Conservation (phyloP, 2,113 vertebrate genomes). For the Dicaeum eximium region DNA sequence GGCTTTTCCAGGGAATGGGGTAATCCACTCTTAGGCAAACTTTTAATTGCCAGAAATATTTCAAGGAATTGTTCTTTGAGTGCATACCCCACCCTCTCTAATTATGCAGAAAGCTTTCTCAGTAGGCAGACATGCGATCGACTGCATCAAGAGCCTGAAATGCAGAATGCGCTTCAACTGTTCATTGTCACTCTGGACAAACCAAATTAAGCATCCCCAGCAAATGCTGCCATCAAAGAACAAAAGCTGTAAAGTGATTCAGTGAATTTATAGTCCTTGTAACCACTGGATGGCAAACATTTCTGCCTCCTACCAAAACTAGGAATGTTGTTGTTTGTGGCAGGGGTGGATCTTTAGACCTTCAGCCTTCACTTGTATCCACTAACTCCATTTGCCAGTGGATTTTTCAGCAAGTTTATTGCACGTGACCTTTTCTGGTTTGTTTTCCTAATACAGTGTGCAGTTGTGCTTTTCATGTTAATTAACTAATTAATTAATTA, state of each 20-base stretch:
- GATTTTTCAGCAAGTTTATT: neutral
- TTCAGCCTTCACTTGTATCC: neutral
- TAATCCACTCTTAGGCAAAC: neutral
- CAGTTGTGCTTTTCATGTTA: neutral
- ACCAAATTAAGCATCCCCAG: constrained; percentile 45
- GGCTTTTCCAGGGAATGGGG: neutral
- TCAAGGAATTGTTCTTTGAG: constrained; percentile 3
- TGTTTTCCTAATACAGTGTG: neutral
- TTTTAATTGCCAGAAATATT: neutral
- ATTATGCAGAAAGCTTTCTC: constrained; percentile 65
- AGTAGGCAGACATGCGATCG: constrained; percentile 2
- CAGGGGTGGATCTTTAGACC: neutral
- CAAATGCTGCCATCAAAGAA: constrained; percentile 46
- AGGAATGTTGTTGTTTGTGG: neutral
- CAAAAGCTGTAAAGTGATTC: constrained; percentile 28
- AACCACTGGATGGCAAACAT: neutral
- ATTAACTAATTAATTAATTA: neutral
- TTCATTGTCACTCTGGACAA: constrained; percentile 50
- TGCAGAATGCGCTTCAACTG: neutral
- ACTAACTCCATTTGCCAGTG: neutral
- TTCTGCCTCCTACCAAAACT: neutral
- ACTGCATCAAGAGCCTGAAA: constrained; percentile 3
- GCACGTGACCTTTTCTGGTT: neutral
- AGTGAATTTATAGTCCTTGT: neutral
- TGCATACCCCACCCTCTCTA: constrained; percentile 49